phyloP scores from a whole-genome alignment of 1,140 invertebrate species.

The Neuroterus valhalla region DNA sequence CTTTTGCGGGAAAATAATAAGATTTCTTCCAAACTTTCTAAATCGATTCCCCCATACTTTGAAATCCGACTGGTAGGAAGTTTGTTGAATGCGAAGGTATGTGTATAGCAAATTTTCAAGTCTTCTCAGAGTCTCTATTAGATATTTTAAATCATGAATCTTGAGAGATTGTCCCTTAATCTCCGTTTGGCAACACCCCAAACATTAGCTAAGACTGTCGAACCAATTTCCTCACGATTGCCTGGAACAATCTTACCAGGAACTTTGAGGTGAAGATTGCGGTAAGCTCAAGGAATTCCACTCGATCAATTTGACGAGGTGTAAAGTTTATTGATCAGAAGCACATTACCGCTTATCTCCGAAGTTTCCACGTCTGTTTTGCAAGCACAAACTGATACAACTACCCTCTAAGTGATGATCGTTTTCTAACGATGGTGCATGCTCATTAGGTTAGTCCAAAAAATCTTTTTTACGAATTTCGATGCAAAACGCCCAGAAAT shows the following conservation, averaged over 20 bases:
- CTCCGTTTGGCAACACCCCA: slow-evolving; percentile 1
- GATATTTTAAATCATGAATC: neutral
- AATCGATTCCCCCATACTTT: no score
- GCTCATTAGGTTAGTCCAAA: no score
- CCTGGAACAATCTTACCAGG: slow-evolving; percentile 18
- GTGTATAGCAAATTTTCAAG: neutral
- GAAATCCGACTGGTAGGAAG: no score
- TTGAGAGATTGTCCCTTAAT: slow-evolving; percentile 4
- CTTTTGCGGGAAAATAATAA: no score
- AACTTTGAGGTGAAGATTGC: slow-evolving; percentile 27
- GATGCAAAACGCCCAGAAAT: no score
- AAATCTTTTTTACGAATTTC: no score
- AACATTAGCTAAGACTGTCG: slow-evolving; percentile 28
- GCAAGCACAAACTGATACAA: slow-evolving; percentile 19
- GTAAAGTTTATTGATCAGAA: slow-evolving; percentile 28
- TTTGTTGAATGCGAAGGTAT: no score
- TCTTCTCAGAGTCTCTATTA: neutral
- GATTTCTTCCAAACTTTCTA: no score
- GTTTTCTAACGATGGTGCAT: neutral
- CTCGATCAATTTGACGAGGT: slow-evolving; percentile 29
- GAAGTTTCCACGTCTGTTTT: slow-evolving; percentile 14
- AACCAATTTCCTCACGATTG: slow-evolving; percentile 23
- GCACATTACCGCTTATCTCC: slow-evolving; percentile 19
- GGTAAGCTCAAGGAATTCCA: slow-evolving; percentile 29
- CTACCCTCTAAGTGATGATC: neutral